Evolutionary conservation across 1,140 invertebrate genomes (phyloP), one percentile per base, ranked within the genome.

Genomic region (Heterodera carotae): DNA sequence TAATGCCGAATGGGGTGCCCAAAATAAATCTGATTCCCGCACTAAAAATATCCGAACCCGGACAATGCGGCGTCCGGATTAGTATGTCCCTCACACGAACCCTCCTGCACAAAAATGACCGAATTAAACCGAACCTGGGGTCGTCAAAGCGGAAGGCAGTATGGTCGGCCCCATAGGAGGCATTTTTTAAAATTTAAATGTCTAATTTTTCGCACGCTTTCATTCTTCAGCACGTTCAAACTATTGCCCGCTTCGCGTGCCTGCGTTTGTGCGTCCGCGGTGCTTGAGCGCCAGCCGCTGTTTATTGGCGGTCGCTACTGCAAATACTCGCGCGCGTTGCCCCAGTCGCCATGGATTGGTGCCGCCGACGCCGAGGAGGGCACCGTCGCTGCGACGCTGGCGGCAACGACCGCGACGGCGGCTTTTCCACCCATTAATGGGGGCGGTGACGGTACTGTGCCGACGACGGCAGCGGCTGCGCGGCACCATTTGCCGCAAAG

Each of bases 251-350:
- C 86, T 0, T 62, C 81, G 33, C 64, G 59, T 18, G 67, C 67
- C 27, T 83, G 81, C 33, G 70, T 27, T 59, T 77, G 80, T 67
- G 8, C 48, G 6, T 56, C 48, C 48, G 48, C 82, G n/a, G 5
- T 12, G 0, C 80, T 86, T 33, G 77, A 87, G 78, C 71, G 86
- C 34, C 84, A 87, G 67, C 39, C 79, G 18, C 68, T 87, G 15
- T 86, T 76, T 68, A 78, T 86, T 59, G 85, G 68, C 67, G 85
- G 85, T 27, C 64, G 85, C 27, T 86, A 86, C 60, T 85, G 84
- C 76, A 86, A 86, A 66, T 86, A 69, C 71, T 86, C 85, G 33
- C 69, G 85, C 66, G 71, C 53, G 31, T 60, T 86, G 4, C 86
- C 86, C 8, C 85, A 86, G 76, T 81, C 80, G 22, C 83, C 86